Percentiles rank a stretch among this genome's conserved stretches.
Conservation (phyloP, 2,113 vertebrate genomes). For the Aegithalos caudatus region DNA sequence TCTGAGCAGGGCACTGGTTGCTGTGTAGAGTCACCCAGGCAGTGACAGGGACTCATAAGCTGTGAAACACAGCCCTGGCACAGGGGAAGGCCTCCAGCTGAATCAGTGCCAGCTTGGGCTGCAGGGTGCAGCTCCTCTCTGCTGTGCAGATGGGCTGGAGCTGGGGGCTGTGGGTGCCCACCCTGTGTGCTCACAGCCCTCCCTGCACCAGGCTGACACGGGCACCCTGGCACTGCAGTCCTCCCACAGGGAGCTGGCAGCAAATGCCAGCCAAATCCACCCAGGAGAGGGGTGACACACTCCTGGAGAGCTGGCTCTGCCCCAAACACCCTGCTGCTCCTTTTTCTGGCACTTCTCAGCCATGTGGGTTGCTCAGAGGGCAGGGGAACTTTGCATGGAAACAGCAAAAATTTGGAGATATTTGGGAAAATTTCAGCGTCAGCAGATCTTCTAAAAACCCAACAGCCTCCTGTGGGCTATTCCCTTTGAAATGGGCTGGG, state of each 20-base stretch:
- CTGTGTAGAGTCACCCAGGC: neutral
- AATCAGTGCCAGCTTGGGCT: neutral
- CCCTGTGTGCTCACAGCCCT: neutral
- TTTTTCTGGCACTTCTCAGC: neutral
- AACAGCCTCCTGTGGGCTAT: neutral
- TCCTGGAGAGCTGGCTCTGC: neutral
- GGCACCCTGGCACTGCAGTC: neutral
- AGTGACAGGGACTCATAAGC: neutral
- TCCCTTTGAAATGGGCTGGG: neutral
- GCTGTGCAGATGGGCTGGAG: neutral
- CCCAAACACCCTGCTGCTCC: neutral
- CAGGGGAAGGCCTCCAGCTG: neutral
- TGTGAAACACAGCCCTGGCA: neutral
- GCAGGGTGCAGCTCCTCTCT: neutral
- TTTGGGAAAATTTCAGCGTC: neutral
- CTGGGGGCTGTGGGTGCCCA: neutral
- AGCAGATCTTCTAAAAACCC: neutral
- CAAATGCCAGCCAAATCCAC: neutral
- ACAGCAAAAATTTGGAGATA: neutral
- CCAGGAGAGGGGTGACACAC: neutral
- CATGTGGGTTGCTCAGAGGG: neutral
- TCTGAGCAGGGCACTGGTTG: neutral
- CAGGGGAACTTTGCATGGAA: neutral
- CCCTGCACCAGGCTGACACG: neutral
- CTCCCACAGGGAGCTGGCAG: neutral